A percentile compares a stretch with the other conserved stretches of the same genome.
Conservation (phyloP, 2,888 invertebrate genomes). For the Drosophila antonietae region DNA sequence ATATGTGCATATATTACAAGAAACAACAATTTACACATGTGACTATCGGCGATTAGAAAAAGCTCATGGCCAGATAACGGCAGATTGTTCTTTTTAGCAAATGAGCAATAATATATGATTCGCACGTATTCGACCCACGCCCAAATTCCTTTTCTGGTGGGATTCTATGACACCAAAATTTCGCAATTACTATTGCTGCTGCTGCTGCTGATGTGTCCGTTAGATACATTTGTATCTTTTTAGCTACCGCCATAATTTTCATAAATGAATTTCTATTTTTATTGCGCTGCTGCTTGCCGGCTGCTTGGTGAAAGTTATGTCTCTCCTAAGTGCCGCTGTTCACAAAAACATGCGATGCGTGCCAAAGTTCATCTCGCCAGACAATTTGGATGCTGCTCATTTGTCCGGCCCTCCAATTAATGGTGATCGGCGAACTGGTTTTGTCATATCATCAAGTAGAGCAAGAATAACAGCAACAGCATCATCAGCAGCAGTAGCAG, state of each 20-base stretch:
- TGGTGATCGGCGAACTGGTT: constrained; percentile 12
- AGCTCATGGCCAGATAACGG: constrained; percentile 45
- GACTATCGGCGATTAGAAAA: constrained; percentile 20
- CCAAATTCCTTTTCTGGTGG: constrained; percentile 48
- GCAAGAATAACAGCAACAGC: neutral
- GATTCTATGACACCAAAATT: constrained; percentile 26
- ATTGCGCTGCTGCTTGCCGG: constrained; percentile 13
- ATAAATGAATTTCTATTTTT: constrained; percentile 49
- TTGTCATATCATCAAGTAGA: neutral
- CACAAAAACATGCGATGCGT: constrained; percentile 36
- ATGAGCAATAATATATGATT: constrained; percentile 25
- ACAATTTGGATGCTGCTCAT: constrained; percentile 32
- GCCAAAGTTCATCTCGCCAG: constrained; percentile 55
- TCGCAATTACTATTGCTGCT: constrained; percentile 21
- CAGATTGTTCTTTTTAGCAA: constrained; percentile 29
- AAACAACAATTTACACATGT: constrained; percentile 16
- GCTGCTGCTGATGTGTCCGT: constrained; percentile 19
- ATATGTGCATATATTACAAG: constrained; percentile 4
- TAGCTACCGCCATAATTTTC: constrained; percentile 34
- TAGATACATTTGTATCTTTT: constrained; percentile 50
- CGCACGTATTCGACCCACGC: constrained; percentile 58
- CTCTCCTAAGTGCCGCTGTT: constrained; percentile 7
- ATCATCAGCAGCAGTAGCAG: neutral
- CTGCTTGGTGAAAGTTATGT: constrained; percentile 45
- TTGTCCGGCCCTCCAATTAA: constrained; percentile 27